phyloP scores from a whole-genome alignment of 2,113 vertebrate genomes.

The Tetrao urogallus region DNA sequence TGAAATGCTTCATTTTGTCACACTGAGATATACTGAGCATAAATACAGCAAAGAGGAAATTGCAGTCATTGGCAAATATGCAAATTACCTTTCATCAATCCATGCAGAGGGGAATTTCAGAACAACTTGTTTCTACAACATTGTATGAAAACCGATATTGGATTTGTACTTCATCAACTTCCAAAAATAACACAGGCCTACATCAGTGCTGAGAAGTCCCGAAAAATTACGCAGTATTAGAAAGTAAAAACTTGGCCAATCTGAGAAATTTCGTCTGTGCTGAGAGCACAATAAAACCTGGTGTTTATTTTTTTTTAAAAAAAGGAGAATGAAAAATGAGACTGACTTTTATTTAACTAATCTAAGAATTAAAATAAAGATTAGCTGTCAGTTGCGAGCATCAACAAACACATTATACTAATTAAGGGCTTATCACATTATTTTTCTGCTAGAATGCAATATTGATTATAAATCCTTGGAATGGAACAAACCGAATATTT shows the following conservation, averaged over 20 bases:
- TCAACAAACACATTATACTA: slow-evolving; percentile 47
- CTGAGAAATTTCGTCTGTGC: not conserved
- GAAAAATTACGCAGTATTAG: not conserved
- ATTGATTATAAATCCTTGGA: slow-evolving; percentile 68
- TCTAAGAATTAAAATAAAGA: slow-evolving; percentile 56
- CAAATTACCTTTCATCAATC: not conserved
- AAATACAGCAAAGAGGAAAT: not conserved
- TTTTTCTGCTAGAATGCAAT: slow-evolving; percentile 46
- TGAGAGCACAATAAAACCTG: not conserved
- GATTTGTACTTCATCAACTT: not conserved
- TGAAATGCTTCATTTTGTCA: not conserved
- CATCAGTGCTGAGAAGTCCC: not conserved
- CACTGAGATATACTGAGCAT: not conserved
- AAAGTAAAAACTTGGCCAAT: not conserved
- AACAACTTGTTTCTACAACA: not conserved
- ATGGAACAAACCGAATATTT: slow-evolving; percentile 69
- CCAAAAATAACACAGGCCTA: not conserved
- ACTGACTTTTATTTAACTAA: slow-evolving; percentile 39
- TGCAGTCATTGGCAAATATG: not conserved
- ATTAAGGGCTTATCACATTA: slow-evolving; percentile 52
- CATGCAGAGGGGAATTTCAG: not conserved
- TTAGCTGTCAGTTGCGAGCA: slow-evolving; percentile 40
- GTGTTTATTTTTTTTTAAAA: not conserved
- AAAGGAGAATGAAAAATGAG: not conserved
- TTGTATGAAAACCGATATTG: not conserved